Base-by-base conservation (phyloP, 2,888 invertebrate genomes). In the Sinotaia quadrata region DNA sequence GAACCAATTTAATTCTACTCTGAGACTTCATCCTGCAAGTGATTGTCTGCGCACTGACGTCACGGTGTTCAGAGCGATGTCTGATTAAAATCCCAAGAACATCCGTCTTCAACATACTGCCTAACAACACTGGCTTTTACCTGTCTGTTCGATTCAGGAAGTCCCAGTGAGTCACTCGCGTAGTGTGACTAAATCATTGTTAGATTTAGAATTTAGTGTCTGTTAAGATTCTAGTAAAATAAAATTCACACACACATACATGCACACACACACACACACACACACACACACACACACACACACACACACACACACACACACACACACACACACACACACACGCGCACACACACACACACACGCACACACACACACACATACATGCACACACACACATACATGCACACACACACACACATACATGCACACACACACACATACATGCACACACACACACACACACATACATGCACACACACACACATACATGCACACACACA, bases 241-340 rank as follows among this genome's bases (percentile, higher is more conserved):
- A 24, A 54, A 12, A 31, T 4, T 27, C 29, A 10, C 7, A 31
- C 31, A 54, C 8, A 0, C 49, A 4, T 27, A 2, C n/a, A 4
- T 27, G 4, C 49, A 2, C 49, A 4, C 49, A 4, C 49, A 4
- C 49, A 4, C 49, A 49, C 49, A 49, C 49, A 49, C 49, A 49
- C 49, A 49, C 49, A 49, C 49, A 49, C 49, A 49, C 49, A 49
- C 49, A 49, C 49, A 49, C 49, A 49, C 49, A 4, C 49, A 49
- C 49, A 4, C 49, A 49, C 49, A 56, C 34, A 56, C 56, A 56
- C 56, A 56, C 56, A 34, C 34, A 56, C 56, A 56, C 56, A 56
- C 34, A 34, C 34, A 56, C 56, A 56, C 34, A 56, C 34, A 34
- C 56, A 56, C 56, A 56, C 56, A 7, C 54, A 54, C 54, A 54